Evolutionary conservation across 2,797 vertebrate genomes (phyloP), one percentile per base, ranked within the genome.

Genomic region (Phoxinus dragarum): DNA sequence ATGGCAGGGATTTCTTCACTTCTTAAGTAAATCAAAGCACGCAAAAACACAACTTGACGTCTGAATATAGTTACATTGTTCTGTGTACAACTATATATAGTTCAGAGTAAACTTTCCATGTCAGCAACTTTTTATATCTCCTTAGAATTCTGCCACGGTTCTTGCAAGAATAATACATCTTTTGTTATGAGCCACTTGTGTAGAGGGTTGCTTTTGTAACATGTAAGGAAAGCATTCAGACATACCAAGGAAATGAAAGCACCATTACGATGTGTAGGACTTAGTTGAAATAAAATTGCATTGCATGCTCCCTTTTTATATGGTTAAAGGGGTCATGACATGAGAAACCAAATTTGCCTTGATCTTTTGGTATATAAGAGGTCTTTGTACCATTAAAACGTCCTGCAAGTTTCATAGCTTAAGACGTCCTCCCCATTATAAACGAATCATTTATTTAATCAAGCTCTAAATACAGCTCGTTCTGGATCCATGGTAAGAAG

Each of bases 221-320:
- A 61, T 78, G 10, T 61, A 78, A 27, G 36, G 36, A 42, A 78
- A 78, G 75, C 75, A 61, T 61, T 61, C 54, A 78, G 75, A 78
- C 54, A 61, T 42, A 59, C 36, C 75, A 59, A 6, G 36, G 23
- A 61, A 78, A 59, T 61, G 38, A 78, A 78, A 61, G 75, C 54
- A 19, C 54, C 36, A 61, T 61, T 78, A 31, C 23, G 34, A 76
- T 40, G 49, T 56, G 6, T 49, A 38, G 49, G 23, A 78, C 54
- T 75, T 76, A 79, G 75, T 78, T 79, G 23, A 42, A 81, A 40
- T 69, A 54, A 81, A 81, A 81, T 52, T 52, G 47, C 31, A 69
- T 52, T 52, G 79, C 31, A 68, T 81, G 66, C 49, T 36, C 44
- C 4, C 12, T 69, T 68, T 68, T 54, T 54, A 47, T 67, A 69